phyloP scores from a whole-genome alignment of 2,797 vertebrate species.

The Leptodactylus fallax region DNA sequence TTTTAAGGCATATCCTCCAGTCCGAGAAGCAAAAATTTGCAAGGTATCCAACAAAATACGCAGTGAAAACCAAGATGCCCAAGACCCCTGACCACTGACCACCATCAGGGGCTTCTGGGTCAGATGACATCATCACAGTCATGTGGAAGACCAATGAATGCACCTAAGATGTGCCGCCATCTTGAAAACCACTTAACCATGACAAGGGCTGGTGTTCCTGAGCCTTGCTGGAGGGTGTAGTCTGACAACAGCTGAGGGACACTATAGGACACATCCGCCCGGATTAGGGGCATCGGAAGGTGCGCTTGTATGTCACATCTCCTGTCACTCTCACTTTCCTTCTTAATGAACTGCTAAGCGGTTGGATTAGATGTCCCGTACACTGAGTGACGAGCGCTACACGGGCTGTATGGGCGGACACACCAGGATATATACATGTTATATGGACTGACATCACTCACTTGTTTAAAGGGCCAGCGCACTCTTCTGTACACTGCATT shows the following conservation, averaged over 20 bases:
- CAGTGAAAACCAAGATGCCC: too few relatives aligned
- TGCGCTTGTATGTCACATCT: background rate
- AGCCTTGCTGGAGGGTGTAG: background rate
- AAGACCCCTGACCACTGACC: too few relatives aligned
- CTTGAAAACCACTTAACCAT: background rate
- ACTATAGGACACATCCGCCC: background rate
- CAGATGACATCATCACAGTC: too few relatives aligned
- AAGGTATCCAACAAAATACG: too few relatives aligned
- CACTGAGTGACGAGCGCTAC: too few relatives aligned
- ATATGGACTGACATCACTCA: background rate
- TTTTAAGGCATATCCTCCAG: too few relatives aligned
- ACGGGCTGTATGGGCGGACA: background rate
- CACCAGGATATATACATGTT: background rate
- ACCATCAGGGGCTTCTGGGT: too few relatives aligned
- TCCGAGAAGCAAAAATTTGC: too few relatives aligned
- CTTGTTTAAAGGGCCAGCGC: background rate
- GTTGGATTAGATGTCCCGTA: background rate
- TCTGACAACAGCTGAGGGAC: background rate
- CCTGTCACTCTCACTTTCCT: conserved; percentile 11
- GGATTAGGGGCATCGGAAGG: background rate
- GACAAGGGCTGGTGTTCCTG: background rate
- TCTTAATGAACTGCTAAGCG: conserved; percentile 16
- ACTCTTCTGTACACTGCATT: background rate
- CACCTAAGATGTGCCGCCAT: background rate
- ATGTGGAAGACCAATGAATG: too few relatives aligned